phyloP scores from a whole-genome alignment of 2,113 vertebrate genomes.

The Panthera tigris region DNA sequence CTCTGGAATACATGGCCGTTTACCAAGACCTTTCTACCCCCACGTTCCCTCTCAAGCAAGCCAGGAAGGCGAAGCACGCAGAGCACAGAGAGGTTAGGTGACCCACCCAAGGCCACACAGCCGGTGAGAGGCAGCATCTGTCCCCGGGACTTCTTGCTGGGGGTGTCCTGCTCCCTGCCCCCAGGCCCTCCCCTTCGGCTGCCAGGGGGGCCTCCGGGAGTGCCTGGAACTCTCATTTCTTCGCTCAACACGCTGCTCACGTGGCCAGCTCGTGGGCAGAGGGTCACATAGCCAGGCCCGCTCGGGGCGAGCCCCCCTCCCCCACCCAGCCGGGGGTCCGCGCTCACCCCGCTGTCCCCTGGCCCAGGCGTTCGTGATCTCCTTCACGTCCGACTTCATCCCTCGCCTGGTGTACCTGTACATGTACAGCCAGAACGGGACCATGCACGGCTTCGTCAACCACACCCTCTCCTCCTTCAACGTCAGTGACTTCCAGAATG shows the following conservation, averaged over 20 bases:
- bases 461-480: constrained; percentile 97
- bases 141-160: rapidly evolving
- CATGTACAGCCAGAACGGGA: constrained; percentile 94
- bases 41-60: not conserved
- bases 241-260: rapidly evolving
- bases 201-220: not conserved
- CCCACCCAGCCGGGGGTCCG: rapidly evolving
- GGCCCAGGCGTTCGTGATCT: constrained; percentile 96
- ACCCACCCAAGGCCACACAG: not conserved
- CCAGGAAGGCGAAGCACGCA: not conserved
- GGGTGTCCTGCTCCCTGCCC: not conserved
- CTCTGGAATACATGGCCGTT: not conserved
- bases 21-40: not conserved
- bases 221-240: rapidly evolving
- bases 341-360: constrained; percentile 72
- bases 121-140: rapidly evolving
- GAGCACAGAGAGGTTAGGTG: not conserved
- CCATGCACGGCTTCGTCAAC: constrained; percentile 96
- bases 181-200: not conserved
- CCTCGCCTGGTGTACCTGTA: constrained; percentile 97
- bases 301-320: rapidly evolving
- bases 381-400: constrained; percentile 99
- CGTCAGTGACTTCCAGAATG: constrained; percentile 93
- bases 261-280: rapidly evolving
- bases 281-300: not conserved